These are phyloP conservation scores for Diploptera punctata DNA, from an alignment of 2,888 invertebrate genomes.

Conservation along the genomic window DNA sequence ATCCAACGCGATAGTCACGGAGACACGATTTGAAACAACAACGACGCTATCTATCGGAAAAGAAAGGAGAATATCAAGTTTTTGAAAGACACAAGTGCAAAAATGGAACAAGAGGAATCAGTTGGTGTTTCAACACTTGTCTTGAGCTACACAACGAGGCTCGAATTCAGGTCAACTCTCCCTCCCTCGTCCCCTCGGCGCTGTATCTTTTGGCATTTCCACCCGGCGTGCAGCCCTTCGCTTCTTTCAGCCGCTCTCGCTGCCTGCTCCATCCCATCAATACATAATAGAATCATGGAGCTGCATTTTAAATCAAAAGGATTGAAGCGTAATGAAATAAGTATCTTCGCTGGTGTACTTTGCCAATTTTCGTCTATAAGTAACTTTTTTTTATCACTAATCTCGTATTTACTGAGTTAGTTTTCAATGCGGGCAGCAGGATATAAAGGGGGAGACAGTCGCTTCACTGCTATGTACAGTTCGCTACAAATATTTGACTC, in stretches of 20 bases:
- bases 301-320: conserved; percentile 45
- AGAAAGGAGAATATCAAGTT: not conserved
- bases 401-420: conserved; percentile 43
- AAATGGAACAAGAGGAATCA: too few species aligned
- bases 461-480: not conserved
- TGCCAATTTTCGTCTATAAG: conserved; percentile 44
- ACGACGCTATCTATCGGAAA: not conserved
- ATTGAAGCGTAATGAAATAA: conserved; percentile 44
- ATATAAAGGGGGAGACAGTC: conserved; percentile 23
- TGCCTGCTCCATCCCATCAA: conserved; percentile 37
- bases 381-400: conserved; percentile 41
- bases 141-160: conserved; percentile 10
- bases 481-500: not conserved
- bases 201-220: not conserved
- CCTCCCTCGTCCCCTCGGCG: not conserved
- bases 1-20: too few species aligned
- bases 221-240: not conserved
- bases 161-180: conserved; percentile 27
- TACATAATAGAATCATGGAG: conserved; percentile 42
- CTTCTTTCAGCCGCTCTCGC: not conserved
- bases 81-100: too few species aligned
- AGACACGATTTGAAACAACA: not conserved
- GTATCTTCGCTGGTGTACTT: conserved; percentile 43
- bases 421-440: conserved; percentile 39
- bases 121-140: not conserved